Base-by-base conservation (phyloP, 2,797 vertebrate species). In the Pangasius mekongensis region DNA sequence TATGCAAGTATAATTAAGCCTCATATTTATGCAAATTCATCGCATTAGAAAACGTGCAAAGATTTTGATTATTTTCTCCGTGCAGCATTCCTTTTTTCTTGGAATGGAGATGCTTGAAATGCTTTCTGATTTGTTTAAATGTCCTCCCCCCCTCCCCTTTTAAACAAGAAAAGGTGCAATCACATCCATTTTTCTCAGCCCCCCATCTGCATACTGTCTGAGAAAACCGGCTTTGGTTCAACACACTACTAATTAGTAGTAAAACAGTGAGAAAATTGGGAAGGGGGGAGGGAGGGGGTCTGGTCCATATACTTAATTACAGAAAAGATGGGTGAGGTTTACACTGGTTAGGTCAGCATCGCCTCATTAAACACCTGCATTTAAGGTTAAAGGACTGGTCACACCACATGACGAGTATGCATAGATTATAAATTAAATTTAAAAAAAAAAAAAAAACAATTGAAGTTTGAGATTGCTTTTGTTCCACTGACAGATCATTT, bases 261-360 rank as follows among this genome's bases (percentile, higher is more conserved):
- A 11, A 60, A 58, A 24, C 8, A 24, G 36, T 78, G 85, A 58
- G 78, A 87, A 91, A 91, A 84, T 20, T 62, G 47, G 36, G 36
- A 36, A 36, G 36, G 36, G 36, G 36, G 36, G 36, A 2, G 36
- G 47, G 82, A 85, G 69, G 81, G 36, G 73, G 24, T n/a, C 87
- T 94, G 93, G 92, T 89, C 93, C 88, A 94, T 77, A 91, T 93
- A 88, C 87, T 92, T 87, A 92, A 92, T 87, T 84, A 91, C 77
- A 93, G 77, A 74, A 86, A 74, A 27, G 86, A 47, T 87, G 85
- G 90, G 60, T 52, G 66, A 83, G 56, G 47, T 2, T 36, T 69
- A 60, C 16, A 52, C 71, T 66, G 24, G 14, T 18, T 30, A 6
- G 3, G 13, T 24, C 36, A 73, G 20, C 43, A 73, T 24, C 22